phyloP scores from a whole-genome alignment of 2,797 vertebrate genomes.

The Hemibagrus guttatus region DNA sequence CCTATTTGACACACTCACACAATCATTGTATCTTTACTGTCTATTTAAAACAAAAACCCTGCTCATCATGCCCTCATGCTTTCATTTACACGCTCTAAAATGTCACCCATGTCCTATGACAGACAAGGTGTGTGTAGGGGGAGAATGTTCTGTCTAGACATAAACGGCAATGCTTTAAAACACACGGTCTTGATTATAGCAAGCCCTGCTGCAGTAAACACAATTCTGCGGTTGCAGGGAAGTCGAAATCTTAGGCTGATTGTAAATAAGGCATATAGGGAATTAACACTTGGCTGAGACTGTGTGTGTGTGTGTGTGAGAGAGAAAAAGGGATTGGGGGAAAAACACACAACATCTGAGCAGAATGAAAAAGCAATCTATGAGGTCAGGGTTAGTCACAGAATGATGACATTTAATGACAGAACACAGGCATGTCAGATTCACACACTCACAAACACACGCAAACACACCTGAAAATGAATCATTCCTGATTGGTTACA shows the following conservation, averaged over 20 bases:
- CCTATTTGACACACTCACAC: not conserved
- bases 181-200: not conserved
- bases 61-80: not conserved
- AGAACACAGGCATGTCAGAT: constrained; percentile 14
- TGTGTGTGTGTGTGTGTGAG: not conserved
- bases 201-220: not conserved
- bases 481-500: constrained; percentile 62
- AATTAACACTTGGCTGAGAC: not conserved
- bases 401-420: constrained; percentile 28
- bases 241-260: not conserved
- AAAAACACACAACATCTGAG: not conserved
- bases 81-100: constrained; percentile 1
- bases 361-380: constrained; percentile 2
- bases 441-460: constrained; percentile 46
- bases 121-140: not conserved
- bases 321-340: not conserved
- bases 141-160: not conserved
- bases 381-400: not conserved
- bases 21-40: not conserved
- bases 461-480: constrained; percentile 40
- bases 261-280: not conserved
- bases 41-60: not conserved
- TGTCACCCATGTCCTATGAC: not conserved
- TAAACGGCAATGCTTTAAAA: not conserved
- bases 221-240: not conserved